Evolutionary conservation across 1,140 invertebrate genomes (phyloP), one percentile per base, ranked within the genome.

Genomic region (Listronotus bonariensis): DNA sequence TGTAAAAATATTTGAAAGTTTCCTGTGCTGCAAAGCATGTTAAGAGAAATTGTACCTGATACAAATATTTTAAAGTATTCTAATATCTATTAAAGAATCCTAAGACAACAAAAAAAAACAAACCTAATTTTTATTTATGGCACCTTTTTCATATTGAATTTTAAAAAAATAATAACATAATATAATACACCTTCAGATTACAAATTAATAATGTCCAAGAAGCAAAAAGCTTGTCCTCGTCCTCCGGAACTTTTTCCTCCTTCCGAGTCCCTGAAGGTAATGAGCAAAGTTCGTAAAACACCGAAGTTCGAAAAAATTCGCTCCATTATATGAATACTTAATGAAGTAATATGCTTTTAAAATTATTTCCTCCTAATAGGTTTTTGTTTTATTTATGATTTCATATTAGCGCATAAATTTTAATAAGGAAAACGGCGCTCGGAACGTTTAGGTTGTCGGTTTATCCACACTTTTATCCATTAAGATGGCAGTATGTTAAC

Each of bases 321-420:
- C 45, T 48, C 45, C 18, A 48, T 48, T 20, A 20, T 48, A 26
- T 48, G 45, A 48, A 48, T 48, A 48, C 18, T 20, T 48, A 48
- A 48, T 20, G 18, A 48, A 18, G 45, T 48, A 48, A 48, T 48
- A 20, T 48, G 45, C 45, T 18, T 15, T 17, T 48, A 8, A 48
- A 48, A 48, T 48, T 26, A 48, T 48, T 48, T 48, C 45, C 45
- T 48, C 18, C 45, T 48, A 48, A 48, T 48, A 48, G 15, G 45
- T 26, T 48, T 20, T 48, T 48, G 45, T 18, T 48, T 48, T 48
- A 48, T 48, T 48, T 48, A 48, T 48, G 45, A 20, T 26, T 48
- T 26, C 45, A 48, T 48, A 48, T 48, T 48, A 20, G 10, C 15
- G 45, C 15, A 20, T 48, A 48, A 48, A 48, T 48, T 48, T 48